A percentile compares a stretch with the other conserved stretches of the same genome.
These are phyloP conservation scores for Eidolon helvum DNA, from an alignment of 2,113 vertebrate species.

Conservation along the genomic window DNA sequence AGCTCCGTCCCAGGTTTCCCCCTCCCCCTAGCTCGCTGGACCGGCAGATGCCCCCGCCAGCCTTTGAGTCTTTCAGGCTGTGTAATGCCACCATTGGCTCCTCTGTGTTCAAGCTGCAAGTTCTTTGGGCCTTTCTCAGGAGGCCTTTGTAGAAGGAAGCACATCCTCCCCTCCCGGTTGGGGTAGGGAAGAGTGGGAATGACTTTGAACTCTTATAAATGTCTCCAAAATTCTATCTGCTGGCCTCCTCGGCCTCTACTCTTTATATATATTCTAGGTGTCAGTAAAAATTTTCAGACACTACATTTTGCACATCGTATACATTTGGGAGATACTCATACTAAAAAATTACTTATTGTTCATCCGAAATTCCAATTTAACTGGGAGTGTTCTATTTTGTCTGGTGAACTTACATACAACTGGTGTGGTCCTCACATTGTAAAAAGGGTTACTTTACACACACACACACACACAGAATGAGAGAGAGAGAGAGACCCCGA, in stretches of 20 bases:
- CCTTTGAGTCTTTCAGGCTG: neutral
- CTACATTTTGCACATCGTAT: neutral
- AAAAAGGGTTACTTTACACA: neutral
- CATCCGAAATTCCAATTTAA: slow-evolving; percentile 36
- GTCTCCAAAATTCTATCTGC: neutral
- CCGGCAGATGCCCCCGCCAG: neutral
- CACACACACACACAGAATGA: too few relatives aligned
- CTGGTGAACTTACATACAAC: neutral
- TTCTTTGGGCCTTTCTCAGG: neutral
- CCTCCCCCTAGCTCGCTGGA: too few relatives aligned
- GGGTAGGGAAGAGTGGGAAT: neutral
- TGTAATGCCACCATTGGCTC: neutral
- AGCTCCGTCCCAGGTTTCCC: too few relatives aligned
- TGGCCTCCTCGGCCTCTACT: neutral
- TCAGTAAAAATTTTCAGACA: neutral
- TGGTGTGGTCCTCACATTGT: neutral
- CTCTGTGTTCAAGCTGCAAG: neutral
- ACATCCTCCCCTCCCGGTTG: neutral
- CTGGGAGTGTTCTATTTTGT: neutral
- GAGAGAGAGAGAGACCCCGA: too few relatives aligned
- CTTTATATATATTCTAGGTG: neutral
- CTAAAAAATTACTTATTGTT: neutral
- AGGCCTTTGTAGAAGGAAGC: neutral
- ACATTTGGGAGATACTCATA: neutral
- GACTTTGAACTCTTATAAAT: neutral